Evolutionary conservation across 2,888 invertebrate genomes (phyloP).

Genomic region (Tillus elongatus): DNA sequence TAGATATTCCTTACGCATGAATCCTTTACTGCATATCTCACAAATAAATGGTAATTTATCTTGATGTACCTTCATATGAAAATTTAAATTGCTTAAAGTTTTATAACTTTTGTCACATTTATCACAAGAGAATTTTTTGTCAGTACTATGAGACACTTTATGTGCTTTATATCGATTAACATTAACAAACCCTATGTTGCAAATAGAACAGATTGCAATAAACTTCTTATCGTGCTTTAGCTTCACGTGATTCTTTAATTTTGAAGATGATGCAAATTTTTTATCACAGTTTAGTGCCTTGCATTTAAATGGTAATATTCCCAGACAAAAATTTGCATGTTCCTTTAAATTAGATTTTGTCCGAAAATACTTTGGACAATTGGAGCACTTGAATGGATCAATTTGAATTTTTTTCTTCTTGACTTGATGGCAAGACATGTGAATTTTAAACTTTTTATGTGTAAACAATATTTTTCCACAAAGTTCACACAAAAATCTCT

Average conservation of each 20-base stretch:
- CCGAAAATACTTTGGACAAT: slow-evolving; percentile 33
- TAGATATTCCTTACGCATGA: slow-evolving; percentile 38
- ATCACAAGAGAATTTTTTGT: slow-evolving; percentile 37
- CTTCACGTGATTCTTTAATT: slow-evolving; percentile 36
- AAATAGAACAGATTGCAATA: slow-evolving; percentile 37
- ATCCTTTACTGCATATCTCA: slow-evolving; percentile 35
- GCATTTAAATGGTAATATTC: slow-evolving; percentile 33
- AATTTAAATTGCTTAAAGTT: slow-evolving; percentile 39
- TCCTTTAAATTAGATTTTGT: slow-evolving; percentile 35
- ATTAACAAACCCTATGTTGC: slow-evolving; percentile 39
- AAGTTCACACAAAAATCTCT: slow-evolving; percentile 34
- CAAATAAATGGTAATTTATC: slow-evolving; percentile 34
- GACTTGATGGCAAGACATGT: slow-evolving; percentile 16
- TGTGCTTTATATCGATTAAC: slow-evolving; percentile 38
- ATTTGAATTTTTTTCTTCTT: slow-evolving; percentile 19
- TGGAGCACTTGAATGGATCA: slow-evolving; percentile 30
- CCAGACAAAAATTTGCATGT: slow-evolving; percentile 37
- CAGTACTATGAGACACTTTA: slow-evolving; percentile 36
- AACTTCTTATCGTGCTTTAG: slow-evolving; percentile 40
- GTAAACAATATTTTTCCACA: slow-evolving; percentile 32
- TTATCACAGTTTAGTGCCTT: slow-evolving; percentile 32
- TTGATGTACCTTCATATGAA: slow-evolving; percentile 37
- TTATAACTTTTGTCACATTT: slow-evolving; percentile 38
- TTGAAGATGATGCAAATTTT: slow-evolving; percentile 35
- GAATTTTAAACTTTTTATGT: slow-evolving; percentile 23